Evolutionary conservation across 2,888 invertebrate species (phyloP).

Genomic region (Heliconius ismenius): DNA sequence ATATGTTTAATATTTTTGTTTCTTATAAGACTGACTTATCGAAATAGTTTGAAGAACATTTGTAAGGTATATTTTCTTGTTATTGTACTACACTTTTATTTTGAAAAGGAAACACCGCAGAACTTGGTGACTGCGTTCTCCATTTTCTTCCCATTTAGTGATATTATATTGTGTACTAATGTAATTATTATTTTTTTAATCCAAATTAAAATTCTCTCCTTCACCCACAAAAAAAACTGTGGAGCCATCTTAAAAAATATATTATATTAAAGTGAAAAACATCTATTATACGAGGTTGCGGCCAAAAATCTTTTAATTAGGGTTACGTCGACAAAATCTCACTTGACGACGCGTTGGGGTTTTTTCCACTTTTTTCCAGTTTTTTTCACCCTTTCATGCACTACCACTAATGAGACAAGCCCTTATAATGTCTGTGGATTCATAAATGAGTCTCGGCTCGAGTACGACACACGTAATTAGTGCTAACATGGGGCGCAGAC

Average conservation of each 20-base stretch:
- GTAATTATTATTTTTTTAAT: background rate
- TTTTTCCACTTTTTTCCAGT: conserved; percentile 37
- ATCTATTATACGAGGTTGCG: conserved; percentile 47
- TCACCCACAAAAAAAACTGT: background rate
- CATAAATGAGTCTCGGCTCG: conserved; percentile 45
- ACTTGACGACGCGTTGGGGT: conserved; percentile 46
- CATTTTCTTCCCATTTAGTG: background rate
- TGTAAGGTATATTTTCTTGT: too few relatives aligned
- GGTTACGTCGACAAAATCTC: conserved; percentile 49
- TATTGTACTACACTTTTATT: background rate
- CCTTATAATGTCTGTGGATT: conserved; percentile 52
- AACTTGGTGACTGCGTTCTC: background rate
- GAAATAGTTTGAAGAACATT: background rate
- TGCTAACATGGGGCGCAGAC: conserved; percentile 39
- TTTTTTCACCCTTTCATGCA: conserved; percentile 50
- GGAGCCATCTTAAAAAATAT: conserved; percentile 29
- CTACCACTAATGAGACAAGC: conserved; percentile 70
- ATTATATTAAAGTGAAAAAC: conserved; percentile 34
- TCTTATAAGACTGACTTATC: background rate
- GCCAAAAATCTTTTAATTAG: conserved; percentile 70
- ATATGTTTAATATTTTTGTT: background rate
- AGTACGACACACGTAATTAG: conserved; percentile 47
- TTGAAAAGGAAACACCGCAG: background rate
- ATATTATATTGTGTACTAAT: background rate
- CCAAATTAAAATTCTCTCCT: background rate